Evolutionary conservation across 2,888 invertebrate genomes (phyloP), one percentile per base, ranked within the genome.

Genomic region (Rotaria macrura): DNA sequence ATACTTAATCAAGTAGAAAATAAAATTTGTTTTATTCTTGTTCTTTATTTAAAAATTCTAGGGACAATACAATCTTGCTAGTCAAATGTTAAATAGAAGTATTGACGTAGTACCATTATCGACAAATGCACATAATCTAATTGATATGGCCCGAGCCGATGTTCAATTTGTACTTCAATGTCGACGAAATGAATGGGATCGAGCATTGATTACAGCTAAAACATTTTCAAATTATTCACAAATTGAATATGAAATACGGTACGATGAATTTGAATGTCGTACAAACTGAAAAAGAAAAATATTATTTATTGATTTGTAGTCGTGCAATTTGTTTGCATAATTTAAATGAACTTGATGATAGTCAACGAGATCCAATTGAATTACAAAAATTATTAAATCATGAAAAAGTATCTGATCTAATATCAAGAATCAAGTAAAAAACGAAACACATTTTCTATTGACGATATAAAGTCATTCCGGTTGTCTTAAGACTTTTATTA

Each of bases 211-310:
- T 43, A 79, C 79, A 20, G 79, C 79, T 23, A 79, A 79, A 79
- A 79, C 79, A 25, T 79, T 79, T 43, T 40, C 79, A 0, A 43
- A 40, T n/a, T 79, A 79, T 40, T 79, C 79, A 10, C 79, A 79
- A 43, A 34, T 79, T n/a, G 79, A 79, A 79, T 79, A 79, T n/a
- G 79, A 79, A 79, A 79, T 79, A 43, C 40, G 79, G 79, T 79
- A 43, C 3, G 6, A 43, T 20, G 10, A 79, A 23, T 6, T 7
- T 9, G n/a, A n/a, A n/a, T n/a, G n/a, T n/a, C n/a, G n/a, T n/a
- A n/a, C n/a, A n/a, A n/a, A n/a, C n/a, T n/a, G n/a, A n/a, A n/a
- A n/a, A n/a, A n/a, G n/a, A n/a, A n/a, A n/a, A n/a, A n/a, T n/a
- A n/a, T n/a, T n/a, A n/a, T 65, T 65, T 23, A 4, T 65, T 65